phyloP scores from a whole-genome alignment of 2,888 invertebrate genomes.

The Cephus runcator region DNA sequence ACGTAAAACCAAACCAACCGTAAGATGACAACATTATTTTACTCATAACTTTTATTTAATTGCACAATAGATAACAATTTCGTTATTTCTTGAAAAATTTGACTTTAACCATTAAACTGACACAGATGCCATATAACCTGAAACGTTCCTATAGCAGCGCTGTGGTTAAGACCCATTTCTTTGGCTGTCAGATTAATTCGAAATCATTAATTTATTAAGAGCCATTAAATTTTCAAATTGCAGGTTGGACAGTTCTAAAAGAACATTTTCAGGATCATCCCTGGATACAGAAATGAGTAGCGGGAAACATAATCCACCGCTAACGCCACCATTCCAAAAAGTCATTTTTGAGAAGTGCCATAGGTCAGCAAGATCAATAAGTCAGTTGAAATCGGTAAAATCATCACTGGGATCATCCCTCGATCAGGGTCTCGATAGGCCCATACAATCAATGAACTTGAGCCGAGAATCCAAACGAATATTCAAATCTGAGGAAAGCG shows the following conservation, averaged over 20 bases:
- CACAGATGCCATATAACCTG: too few relatives aligned
- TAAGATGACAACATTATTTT: slow-evolving; percentile 29
- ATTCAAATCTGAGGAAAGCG: slow-evolving; percentile 61
- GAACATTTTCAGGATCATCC: slow-evolving; percentile 63
- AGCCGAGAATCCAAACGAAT: slow-evolving; percentile 56
- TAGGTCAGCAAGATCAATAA: slow-evolving; percentile 50
- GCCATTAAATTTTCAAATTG: slow-evolving; percentile 1
- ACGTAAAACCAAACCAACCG: slow-evolving; percentile 60
- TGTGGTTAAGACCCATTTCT: too few relatives aligned
- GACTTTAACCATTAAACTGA: too few relatives aligned
- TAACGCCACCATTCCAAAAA: slow-evolving; percentile 56
- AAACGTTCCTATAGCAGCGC: too few relatives aligned
- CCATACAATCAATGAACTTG: slow-evolving; percentile 44
- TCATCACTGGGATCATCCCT: slow-evolving; percentile 57
- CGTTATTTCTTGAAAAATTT: too few relatives aligned
- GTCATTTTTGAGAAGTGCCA: slow-evolving; percentile 56
- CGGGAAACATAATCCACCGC: slow-evolving; percentile 44
- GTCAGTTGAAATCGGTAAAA: slow-evolving; percentile 53
- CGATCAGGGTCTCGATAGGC: slow-evolving; percentile 60
- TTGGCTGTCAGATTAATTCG: too few relatives aligned
- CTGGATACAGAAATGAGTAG: slow-evolving; percentile 56
- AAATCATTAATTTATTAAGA: too few relatives aligned
- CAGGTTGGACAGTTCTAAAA: slow-evolving; percentile 60
- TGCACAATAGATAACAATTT: neutral
- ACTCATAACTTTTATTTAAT: neutral